phyloP scores from a whole-genome alignment of 2,888 invertebrate genomes.

The Heliconius sara region DNA sequence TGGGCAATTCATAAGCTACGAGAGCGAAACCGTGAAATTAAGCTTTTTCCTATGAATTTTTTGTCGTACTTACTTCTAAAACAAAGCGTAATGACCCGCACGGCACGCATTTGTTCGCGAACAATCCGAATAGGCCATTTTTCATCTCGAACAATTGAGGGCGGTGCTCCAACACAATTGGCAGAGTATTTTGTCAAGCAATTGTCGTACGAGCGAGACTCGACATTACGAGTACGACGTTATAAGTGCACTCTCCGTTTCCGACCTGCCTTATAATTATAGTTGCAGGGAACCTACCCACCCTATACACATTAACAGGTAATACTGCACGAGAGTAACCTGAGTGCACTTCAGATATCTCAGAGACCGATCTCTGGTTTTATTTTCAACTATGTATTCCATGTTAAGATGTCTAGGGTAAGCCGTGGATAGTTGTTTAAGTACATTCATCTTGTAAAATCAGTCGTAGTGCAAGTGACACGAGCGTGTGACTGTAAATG shows the following conservation, averaged over 20 bases:
- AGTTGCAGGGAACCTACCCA: slow-evolving; percentile 34
- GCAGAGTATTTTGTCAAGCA: slow-evolving; percentile 83
- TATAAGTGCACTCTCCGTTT: slow-evolving; percentile 73
- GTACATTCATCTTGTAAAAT: too few species aligned
- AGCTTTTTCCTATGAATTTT: slow-evolving; percentile 75
- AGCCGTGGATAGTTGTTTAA: too few species aligned
- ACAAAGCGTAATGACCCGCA: slow-evolving; percentile 83
- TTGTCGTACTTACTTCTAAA: slow-evolving; percentile 80
- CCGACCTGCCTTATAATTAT: slow-evolving; percentile 47
- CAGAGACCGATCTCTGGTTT: not conserved
- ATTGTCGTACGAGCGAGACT: slow-evolving; percentile 73
- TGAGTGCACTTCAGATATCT: slow-evolving; percentile 12
- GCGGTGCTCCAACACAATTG: slow-evolving; percentile 81
- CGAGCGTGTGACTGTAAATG: not conserved
- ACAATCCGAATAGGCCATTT: slow-evolving; percentile 83
- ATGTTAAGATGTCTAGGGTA: not conserved
- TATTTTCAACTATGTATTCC: not conserved
- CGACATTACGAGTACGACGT: slow-evolving; percentile 61
- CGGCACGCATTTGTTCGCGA: slow-evolving; percentile 82
- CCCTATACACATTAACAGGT: slow-evolving; percentile 21
- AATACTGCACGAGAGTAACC: slow-evolving; percentile 4
- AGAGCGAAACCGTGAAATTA: slow-evolving; percentile 73
- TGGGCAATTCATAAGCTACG: slow-evolving; percentile 54
- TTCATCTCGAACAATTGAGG: slow-evolving; percentile 83
- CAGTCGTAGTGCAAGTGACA: too few species aligned